Evolutionary conservation across 2,888 invertebrate genomes (phyloP), one percentile per base, ranked within the genome.

Genomic region (Pachymerium ferrugineum): DNA sequence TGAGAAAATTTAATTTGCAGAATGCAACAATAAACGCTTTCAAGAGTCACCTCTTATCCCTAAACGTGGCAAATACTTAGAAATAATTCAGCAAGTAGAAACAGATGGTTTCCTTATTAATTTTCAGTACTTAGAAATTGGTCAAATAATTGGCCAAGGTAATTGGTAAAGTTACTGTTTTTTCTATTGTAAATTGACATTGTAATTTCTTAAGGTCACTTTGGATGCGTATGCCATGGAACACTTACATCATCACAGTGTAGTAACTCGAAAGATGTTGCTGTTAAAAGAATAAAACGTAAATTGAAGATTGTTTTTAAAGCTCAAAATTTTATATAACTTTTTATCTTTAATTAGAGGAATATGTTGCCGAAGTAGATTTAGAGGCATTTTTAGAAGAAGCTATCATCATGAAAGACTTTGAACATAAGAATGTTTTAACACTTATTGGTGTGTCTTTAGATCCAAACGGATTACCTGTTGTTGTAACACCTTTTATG

Each of bases 401-500:
- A 79, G 86, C 85, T 0, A 78, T 84, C 70, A 83, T 84, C 70
- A 86, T 86, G 86, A 84, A 84, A 74, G 84, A 85, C 76, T 84
- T 86, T 77, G 80, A 84, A 75, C 86, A 86, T 79, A 80, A 80
- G 1, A 84, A 86, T 78, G 84, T 86, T 1, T 79, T 86, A 1
- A 79, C 81, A 1, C 79, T 85, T 73, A 81, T 84, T 47, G 85
- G 85, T 14, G 83, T 86, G 19, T 82, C 83, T 73, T 80, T 85
- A 62, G 82, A 83, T 22, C 79, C 81, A 28, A 81, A 81, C 74
- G 82, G 82, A 31, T 81, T 81, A 77, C 86, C 86, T 0, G 81
- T 85, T 75, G 84, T 86, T 19, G 81, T 86, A 29, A 81, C 85
- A 72, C 85, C 85, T 8, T 86, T 81, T 78, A 85, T 86, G 85